phyloP scores from a whole-genome alignment of 2,797 vertebrate genomes.

The Bufotes viridis region DNA sequence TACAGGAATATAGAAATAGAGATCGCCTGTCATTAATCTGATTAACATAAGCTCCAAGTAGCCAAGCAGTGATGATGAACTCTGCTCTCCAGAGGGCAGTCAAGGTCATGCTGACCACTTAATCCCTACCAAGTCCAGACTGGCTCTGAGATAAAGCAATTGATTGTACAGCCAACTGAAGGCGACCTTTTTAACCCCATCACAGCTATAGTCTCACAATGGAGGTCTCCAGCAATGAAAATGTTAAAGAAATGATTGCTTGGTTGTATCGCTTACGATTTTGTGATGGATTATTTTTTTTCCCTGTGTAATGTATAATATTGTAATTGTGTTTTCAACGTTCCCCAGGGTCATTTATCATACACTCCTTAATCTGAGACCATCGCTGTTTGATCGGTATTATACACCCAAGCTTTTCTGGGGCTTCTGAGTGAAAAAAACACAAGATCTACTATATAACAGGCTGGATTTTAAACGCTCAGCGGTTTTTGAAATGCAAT shows the following conservation, averaged over 20 bases:
- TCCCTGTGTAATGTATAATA: slow-evolving; percentile 61
- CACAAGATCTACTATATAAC: slow-evolving; percentile 60
- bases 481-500: slow-evolving; percentile 63
- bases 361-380: slow-evolving; percentile 62
- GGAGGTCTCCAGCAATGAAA: slow-evolving; percentile 4
- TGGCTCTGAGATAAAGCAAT: slow-evolving; percentile 22
- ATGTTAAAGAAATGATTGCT: slow-evolving; percentile 60
- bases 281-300: slow-evolving; percentile 63
- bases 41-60: slow-evolving; percentile 39
- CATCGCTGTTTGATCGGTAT: slow-evolving; percentile 62
- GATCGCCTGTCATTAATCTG: slow-evolving; percentile 33
- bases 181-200: slow-evolving; percentile 42
- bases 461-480: slow-evolving; percentile 61
- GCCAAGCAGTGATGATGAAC: slow-evolving; percentile 17
- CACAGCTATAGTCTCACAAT: background rate
- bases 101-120: slow-evolving; percentile 54
- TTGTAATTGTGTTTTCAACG: slow-evolving; percentile 60
- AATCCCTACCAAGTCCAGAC: slow-evolving; percentile 28
- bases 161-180: slow-evolving; percentile 40
- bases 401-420: slow-evolving; percentile 57
- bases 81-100: slow-evolving; percentile 24
- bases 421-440: slow-evolving; percentile 52
- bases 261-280: slow-evolving; percentile 53
- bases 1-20: background rate
- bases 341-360: slow-evolving; percentile 63